Conservation (phyloP, 2,797 vertebrate genomes). For the Acipenser ruthenus region DNA sequence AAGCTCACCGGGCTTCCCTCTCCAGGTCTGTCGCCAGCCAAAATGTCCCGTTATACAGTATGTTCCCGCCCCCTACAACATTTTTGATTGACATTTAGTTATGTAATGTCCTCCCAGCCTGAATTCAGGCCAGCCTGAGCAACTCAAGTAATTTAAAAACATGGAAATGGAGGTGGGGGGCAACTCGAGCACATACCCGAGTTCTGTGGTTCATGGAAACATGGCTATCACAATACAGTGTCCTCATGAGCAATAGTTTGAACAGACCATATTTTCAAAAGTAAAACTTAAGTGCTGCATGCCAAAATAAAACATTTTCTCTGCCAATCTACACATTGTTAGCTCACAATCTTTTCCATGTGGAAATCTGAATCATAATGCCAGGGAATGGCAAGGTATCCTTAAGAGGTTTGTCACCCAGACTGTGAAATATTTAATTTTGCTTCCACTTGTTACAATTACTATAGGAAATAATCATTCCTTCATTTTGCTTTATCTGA, state of each 20-base stretch:
- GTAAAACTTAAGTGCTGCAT: conserved; percentile 58
- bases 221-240: no score
- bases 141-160: no score
- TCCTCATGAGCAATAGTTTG: background rate
- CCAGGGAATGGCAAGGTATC: conserved; percentile 60
- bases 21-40: no score
- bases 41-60: no score
- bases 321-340: conserved; percentile 76
- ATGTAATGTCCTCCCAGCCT: no score
- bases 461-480: conserved; percentile 51
- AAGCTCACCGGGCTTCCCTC: no score
- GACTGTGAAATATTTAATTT: conserved; percentile 66
- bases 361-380: conserved; percentile 67
- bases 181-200: no score
- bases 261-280: conserved; percentile 39
- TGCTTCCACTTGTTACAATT: conserved; percentile 68
- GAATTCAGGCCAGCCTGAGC: no score
- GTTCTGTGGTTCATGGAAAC: no score
- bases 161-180: no score
- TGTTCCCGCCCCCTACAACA: no score
- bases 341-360: conserved; percentile 78
- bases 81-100: no score
- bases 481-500: conserved; percentile 43
- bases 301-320: conserved; percentile 69
- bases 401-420: conserved; percentile 58